phyloP scores from a whole-genome alignment of 2,888 invertebrate genomes.

The Smittia sp. region DNA sequence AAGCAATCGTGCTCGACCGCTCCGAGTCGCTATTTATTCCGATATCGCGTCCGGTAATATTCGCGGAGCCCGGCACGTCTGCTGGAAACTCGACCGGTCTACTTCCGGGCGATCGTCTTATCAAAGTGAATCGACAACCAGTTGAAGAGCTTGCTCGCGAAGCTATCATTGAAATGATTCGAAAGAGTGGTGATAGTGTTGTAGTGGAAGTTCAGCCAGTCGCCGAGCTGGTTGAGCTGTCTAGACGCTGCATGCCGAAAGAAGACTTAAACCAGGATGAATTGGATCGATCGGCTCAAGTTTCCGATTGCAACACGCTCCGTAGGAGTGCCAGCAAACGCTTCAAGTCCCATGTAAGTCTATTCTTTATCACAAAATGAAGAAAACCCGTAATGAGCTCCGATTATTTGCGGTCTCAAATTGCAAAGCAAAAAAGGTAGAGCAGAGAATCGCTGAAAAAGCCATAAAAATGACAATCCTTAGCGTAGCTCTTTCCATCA shows the following conservation, averaged over 20 bases:
- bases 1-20: slow-evolving; percentile 79
- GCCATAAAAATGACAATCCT: slow-evolving; percentile 14
- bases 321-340: slow-evolving; percentile 77
- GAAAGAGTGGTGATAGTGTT: slow-evolving; percentile 77
- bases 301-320: slow-evolving; percentile 67
- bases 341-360: slow-evolving; percentile 60
- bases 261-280: slow-evolving; percentile 41
- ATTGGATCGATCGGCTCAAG: slow-evolving; percentile 45
- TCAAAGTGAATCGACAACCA: slow-evolving; percentile 84
- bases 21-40: slow-evolving; percentile 52
- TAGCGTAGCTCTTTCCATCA: neutral
- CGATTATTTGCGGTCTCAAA: neutral
- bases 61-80: slow-evolving; percentile 77
- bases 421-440: neutral
- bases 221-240: slow-evolving; percentile 86
- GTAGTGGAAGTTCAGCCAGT: slow-evolving; percentile 91
- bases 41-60: slow-evolving; percentile 64
- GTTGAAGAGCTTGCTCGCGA: slow-evolving; percentile 85
- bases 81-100: slow-evolving; percentile 73
- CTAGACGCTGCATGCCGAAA: slow-evolving; percentile 63
- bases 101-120: slow-evolving; percentile 88
- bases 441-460: neutral
- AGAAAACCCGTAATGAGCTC: neutral
- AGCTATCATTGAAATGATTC: slow-evolving; percentile 90
- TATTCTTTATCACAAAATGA: neutral